Conservation (phyloP, 2,888 invertebrate genomes). For the Melieria crassipennis region DNA sequence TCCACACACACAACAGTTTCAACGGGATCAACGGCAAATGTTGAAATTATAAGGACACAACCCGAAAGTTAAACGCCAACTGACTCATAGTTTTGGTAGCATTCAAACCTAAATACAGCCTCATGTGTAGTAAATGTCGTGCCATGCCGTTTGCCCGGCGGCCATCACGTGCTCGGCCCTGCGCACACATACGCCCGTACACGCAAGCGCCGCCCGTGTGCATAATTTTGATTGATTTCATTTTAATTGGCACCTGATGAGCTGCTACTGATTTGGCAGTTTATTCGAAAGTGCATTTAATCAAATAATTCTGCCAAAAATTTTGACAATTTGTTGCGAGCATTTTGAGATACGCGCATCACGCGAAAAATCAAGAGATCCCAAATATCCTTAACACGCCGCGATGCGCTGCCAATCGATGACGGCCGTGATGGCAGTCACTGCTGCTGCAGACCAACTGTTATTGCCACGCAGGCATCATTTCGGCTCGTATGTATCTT, state of each 20-base stretch:
- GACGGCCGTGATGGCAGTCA: background rate
- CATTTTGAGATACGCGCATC: background rate
- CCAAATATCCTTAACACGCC: background rate
- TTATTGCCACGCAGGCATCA: too few species aligned
- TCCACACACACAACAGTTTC: too few species aligned
- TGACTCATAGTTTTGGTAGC: too few species aligned
- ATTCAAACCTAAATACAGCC: too few species aligned
- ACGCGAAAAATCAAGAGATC: background rate
- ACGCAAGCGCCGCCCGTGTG: background rate
- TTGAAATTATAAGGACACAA: too few species aligned
- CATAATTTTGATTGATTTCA: constrained; percentile 54
- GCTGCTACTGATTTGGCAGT: constrained; percentile 26
- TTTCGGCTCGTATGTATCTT: background rate
- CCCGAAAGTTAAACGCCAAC: too few species aligned
- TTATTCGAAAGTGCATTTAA: background rate
- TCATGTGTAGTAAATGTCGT: too few species aligned
- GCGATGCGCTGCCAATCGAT: background rate
- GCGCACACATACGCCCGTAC: background rate
- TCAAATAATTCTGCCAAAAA: background rate
- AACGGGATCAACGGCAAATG: too few species aligned
- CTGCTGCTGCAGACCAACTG: too few species aligned
- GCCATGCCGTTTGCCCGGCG: background rate
- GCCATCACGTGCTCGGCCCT: constrained; percentile 27
- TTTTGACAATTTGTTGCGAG: background rate
- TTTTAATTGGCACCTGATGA: constrained; percentile 41